Percentiles rank a stretch among this genome's conserved stretches.
Evolutionary conservation across 2,113 vertebrate species (phyloP).

Genomic region (Sturnira hondurensis): DNA sequence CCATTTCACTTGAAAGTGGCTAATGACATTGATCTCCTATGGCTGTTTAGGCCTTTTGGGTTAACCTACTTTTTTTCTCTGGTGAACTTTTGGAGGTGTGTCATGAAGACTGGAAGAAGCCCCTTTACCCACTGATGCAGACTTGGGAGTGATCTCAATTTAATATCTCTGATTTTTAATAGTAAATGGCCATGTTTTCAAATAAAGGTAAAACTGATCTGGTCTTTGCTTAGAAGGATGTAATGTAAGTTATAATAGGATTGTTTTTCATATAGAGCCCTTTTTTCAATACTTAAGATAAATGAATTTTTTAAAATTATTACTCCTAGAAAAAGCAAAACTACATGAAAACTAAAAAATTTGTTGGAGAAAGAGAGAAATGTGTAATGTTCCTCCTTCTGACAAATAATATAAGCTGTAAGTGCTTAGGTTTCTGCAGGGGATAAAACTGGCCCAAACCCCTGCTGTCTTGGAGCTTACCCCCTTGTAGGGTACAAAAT

Average conservation of each 20-base stretch:
- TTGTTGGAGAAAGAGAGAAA: neutral
- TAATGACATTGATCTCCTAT: neutral
- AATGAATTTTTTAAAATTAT: neutral
- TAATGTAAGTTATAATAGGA: neutral
- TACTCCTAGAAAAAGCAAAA: neutral
- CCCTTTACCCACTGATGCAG: neutral
- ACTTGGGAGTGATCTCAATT: neutral
- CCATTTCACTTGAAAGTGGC: neutral
- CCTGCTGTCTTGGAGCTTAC: neutral
- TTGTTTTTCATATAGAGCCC: neutral
- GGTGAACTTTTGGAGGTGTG: neutral
- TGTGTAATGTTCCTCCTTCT: neutral
- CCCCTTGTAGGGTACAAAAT: neutral
- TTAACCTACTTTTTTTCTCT: neutral
- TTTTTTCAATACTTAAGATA: conserved; percentile 2
- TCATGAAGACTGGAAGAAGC: neutral
- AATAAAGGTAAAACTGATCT: conserved; percentile 6
- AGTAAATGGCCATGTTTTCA: neutral
- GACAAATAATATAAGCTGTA: neutral
- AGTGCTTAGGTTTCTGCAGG: neutral
- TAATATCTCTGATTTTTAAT: neutral
- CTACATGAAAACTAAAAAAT: neutral
- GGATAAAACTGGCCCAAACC: neutral
- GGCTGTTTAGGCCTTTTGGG: neutral
- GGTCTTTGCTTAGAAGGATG: neutral